Percentiles rank a stretch among this genome's conserved stretches.
Conservation (phyloP, 2,888 invertebrate species). For the Erebia epiphron region DNA sequence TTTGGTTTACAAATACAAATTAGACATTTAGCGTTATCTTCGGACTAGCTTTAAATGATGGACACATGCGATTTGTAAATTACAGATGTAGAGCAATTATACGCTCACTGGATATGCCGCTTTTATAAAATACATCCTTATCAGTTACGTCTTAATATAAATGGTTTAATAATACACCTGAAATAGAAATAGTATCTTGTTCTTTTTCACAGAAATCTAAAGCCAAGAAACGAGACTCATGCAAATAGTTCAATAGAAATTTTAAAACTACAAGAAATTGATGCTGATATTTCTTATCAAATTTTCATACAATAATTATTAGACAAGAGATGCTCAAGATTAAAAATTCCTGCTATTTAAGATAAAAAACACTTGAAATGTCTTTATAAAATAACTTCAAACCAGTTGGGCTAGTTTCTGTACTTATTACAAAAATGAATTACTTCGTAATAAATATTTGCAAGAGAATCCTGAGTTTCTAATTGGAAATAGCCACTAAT, state of each 20-base stretch:
- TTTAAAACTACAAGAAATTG: too few species aligned
- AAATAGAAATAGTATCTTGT: too few species aligned
- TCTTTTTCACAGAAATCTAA: too few species aligned
- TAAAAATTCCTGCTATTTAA: not conserved
- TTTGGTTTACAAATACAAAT: conserved; percentile 68
- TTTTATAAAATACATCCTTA: not conserved
- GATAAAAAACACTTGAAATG: not conserved
- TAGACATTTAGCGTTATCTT: conserved; percentile 74
- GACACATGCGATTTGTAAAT: conserved; percentile 53
- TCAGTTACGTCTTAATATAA: too few species aligned
- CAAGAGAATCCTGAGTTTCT: conserved; percentile 7
- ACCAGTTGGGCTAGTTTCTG: conserved; percentile 13
- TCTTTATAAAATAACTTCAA: conserved; percentile 8
- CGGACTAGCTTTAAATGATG: conserved; percentile 53
- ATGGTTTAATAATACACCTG: too few species aligned
- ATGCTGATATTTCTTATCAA: too few species aligned
- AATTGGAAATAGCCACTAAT: conserved; percentile 11
- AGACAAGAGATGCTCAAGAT: too few species aligned
- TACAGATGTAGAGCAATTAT: conserved; percentile 44
- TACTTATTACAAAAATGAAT: not conserved
- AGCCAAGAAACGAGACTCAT: too few species aligned
- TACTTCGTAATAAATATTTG: conserved; percentile 7
- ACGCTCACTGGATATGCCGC: conserved; percentile 16
- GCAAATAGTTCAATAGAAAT: too few species aligned
- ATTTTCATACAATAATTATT: too few species aligned